phyloP scores from a whole-genome alignment of 2,888 invertebrate genomes.

The Agonopterix arenella region DNA sequence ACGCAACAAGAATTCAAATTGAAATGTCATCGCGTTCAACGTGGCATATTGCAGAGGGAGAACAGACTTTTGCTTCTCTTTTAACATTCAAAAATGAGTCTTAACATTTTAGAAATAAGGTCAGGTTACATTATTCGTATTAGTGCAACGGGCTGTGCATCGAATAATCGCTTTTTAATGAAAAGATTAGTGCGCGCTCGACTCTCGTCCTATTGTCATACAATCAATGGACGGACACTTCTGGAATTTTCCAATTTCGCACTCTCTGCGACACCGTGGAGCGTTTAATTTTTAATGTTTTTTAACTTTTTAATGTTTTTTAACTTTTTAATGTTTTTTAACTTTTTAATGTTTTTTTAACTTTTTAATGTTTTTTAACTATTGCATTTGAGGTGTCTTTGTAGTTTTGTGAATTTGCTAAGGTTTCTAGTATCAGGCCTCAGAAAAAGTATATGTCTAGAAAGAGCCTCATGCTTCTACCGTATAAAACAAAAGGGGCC shows the following conservation, averaged over 20 bases:
- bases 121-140: constrained; percentile 43
- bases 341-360: background rate
- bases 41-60: constrained; percentile 54
- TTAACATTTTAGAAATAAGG: constrained; percentile 24
- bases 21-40: constrained; percentile 65
- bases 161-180: constrained; percentile 76
- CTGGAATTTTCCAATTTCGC: constrained; percentile 67
- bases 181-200: constrained; percentile 68
- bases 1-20: constrained; percentile 67
- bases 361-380: background rate
- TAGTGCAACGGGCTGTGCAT: constrained; percentile 67
- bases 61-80: constrained; percentile 12
- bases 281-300: background rate
- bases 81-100: constrained; percentile 20
- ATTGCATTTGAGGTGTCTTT: too few relatives aligned
- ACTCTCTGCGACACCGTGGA: constrained; percentile 32
- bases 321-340: background rate
- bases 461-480: too few relatives aligned
- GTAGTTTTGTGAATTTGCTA: too few relatives aligned
- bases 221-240: constrained; percentile 63
- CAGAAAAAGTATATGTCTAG: too few relatives aligned
- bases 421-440: too few relatives aligned
- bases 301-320: too few relatives aligned
- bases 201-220: constrained; percentile 41
- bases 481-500: too few relatives aligned